Conservation (phyloP, 2,797 vertebrate species). For the Lates japonicus region DNA sequence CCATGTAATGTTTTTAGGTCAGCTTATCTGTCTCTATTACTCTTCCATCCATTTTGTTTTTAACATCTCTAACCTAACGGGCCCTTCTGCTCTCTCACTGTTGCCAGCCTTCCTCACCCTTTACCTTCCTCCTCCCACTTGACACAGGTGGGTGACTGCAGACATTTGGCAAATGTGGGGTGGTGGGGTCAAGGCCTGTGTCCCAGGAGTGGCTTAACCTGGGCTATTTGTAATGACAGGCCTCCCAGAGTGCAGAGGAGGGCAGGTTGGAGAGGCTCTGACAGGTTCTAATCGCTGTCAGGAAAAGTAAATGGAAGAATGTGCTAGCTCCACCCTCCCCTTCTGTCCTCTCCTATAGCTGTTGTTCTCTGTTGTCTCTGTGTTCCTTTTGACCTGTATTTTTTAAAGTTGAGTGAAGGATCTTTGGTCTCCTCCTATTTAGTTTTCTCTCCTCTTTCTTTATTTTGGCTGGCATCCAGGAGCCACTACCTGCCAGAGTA, state of each 20-base stretch:
- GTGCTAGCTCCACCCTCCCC: slow-evolving; percentile 71
- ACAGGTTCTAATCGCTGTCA: slow-evolving; percentile 88
- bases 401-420: slow-evolving; percentile 58
- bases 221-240: slow-evolving; percentile 85
- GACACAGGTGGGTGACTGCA: slow-evolving; percentile 44
- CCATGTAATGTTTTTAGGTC: slow-evolving; percentile 2
- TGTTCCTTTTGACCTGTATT: slow-evolving; percentile 46
- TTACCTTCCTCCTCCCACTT: slow-evolving; percentile 28
- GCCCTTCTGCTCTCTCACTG: slow-evolving; percentile 14
- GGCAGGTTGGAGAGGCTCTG: slow-evolving; percentile 85
- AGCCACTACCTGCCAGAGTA: slow-evolving; percentile 18
- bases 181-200: slow-evolving; percentile 72
- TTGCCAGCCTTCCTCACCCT: slow-evolving; percentile 17
- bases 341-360: slow-evolving; percentile 48
- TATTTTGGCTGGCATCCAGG: slow-evolving; percentile 11
- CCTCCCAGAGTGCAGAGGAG: slow-evolving; percentile 77
- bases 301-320: slow-evolving; percentile 82
- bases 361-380: slow-evolving; percentile 44
- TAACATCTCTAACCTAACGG: slow-evolving; percentile 5
- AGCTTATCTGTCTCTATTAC: slow-evolving; percentile 17
- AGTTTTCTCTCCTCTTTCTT: slow-evolving; percentile 48
- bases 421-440: slow-evolving; percentile 45
- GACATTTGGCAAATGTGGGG: slow-evolving; percentile 62
- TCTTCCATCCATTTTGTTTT: slow-evolving; percentile 13
- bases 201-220: slow-evolving; percentile 84